Evolutionary conservation across 1,140 invertebrate species (phyloP), one percentile per base, ranked within the genome.

Genomic region (Vanessa tameamea): DNA sequence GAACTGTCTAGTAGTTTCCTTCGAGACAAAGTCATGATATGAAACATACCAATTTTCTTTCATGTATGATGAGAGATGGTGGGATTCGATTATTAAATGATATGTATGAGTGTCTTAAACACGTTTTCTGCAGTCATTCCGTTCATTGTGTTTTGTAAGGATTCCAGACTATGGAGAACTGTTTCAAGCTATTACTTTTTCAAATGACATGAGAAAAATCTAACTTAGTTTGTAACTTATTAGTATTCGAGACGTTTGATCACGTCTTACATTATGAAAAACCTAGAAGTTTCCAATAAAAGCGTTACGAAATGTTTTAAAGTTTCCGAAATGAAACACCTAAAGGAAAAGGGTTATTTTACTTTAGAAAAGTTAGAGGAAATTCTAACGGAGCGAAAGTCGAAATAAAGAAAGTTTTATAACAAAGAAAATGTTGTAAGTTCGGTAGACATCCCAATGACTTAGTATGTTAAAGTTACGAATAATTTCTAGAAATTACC

Each of bases 321-420:
- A 16, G 14, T 53, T 53, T 53, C 37, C 37, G 8, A 53, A 53
- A 53, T 53, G n/a, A 53, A 53, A 16, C n/a, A 59, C 47, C 37
- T 37, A 31, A 67, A 73, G 37, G 47, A 23, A 73, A 73, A 51
- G 64, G 64, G 64, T 67, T 67, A 73, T 67, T 73, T 65, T 61
- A 73, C 71, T 67, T 66, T 64, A 14, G 15, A 16, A 20, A 63
- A 69, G 53, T 64, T 57, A 16, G 3, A 70, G 68, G 7, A 63
- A 70, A 43, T 64, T 67, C 37, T 48, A 64, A 64, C 47, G 47
- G 15, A 73, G 20, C 61, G 59, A 43, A 64, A 16, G 51, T 67
- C 66, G 55, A 65, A 72, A 65, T 31, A 72, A 65, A 55, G 51
- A 55, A 55, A 66, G 23, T 73, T 73, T 61, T 51, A 20, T 61